Conservation (phyloP, 2,797 vertebrate genomes). For the Hafferia zeledoni region DNA sequence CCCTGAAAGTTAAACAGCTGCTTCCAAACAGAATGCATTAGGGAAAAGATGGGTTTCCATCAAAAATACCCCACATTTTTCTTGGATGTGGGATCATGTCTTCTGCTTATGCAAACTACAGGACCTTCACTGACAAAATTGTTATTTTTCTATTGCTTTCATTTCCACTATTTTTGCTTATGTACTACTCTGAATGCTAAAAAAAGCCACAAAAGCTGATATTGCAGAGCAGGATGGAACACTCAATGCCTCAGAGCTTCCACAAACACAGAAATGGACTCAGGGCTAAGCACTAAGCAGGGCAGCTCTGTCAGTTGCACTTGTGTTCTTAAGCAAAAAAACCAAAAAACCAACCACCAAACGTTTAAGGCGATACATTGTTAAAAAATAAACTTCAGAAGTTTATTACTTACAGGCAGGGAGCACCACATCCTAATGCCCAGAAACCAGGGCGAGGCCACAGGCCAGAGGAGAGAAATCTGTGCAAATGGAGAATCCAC, state of each 20-base stretch:
- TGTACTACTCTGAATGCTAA: neutral
- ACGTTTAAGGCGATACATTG: neutral
- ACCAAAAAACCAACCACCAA: neutral
- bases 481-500: neutral
- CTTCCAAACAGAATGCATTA: neutral
- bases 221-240: neutral
- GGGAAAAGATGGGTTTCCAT: neutral
- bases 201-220: neutral
- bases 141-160: neutral
- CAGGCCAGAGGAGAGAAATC: neutral
- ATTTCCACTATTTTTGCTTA: neutral
- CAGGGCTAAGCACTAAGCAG: neutral
- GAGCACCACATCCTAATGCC: neutral
- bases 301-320: neutral
- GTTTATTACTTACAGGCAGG: neutral
- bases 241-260: neutral
- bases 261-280: neutral
- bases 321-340: neutral
- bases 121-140: neutral
- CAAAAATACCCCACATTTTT: neutral
- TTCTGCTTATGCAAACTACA: neutral
- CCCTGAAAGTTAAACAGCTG: neutral
- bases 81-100: neutral
- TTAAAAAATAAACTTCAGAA: neutral
- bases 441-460: neutral